Base-by-base conservation (phyloP, 2,113 vertebrate genomes). In the Scalopus aquaticus region DNA sequence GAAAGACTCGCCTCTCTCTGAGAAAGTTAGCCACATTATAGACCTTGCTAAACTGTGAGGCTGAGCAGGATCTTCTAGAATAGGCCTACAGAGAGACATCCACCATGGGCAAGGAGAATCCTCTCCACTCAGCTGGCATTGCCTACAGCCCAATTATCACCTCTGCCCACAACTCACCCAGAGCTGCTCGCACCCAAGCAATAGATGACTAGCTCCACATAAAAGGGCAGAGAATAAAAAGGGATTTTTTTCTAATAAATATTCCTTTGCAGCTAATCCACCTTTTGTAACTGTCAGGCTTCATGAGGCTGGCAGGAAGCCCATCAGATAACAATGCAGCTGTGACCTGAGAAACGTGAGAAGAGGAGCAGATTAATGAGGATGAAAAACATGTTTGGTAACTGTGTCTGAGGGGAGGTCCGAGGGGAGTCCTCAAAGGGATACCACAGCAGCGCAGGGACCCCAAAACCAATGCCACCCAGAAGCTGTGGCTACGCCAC, bases 221-320 rank as follows among this genome's bases (percentile, higher is more conserved):
- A 65, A 94, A 95, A 94, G 56, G 70, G 65, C 76, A 85, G 16
- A 86, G 86, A 97, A 91, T 54, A 32, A 90, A 93, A 84, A 74
- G 70, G 77, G 73, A 51, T 60, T 88, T 97, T 96, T 76, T 72
- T 1, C 96, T 94, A 97, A 97, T 95, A 96, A 96, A 90, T 96
- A 94, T 94, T 96, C 77, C 96, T 96, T 94, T 82, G 80, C 74
- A 51, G 79, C 73, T 97, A 97, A 97, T 97, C 93, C 93, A 54
- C 81, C 78, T 92, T 97, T 97, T 96, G 89, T 97, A 97, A 97
- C 96, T 97, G 95, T 97, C 95, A 93, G 88, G 92, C 93, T 96
- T 93, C 87, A 35, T 15, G 90, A 83, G 58, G 87, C 92, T 96
- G 97, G 95, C 96, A n/a, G 56, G 2, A 2, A 78, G 93, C 96